Conservation (phyloP, 2,888 invertebrate species). For the Eumacrocentrus americanus region DNA sequence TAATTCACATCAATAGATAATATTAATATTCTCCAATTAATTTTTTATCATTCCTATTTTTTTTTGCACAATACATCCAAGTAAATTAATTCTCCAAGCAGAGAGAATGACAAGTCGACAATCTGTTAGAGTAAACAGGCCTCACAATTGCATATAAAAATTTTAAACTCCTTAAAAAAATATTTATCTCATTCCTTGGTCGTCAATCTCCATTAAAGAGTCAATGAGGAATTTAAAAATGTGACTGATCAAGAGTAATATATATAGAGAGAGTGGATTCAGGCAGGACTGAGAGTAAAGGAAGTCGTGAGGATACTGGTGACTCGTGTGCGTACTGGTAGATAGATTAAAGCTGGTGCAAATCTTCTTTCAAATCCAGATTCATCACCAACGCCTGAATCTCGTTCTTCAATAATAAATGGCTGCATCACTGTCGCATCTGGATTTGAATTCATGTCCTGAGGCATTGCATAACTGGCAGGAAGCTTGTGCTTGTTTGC, state of each 20-base stretch:
- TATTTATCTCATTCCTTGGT: conserved; percentile 33
- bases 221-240: neutral
- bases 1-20: too few relatives aligned
- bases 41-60: neutral
- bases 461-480: conserved; percentile 72
- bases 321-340: conserved; percentile 89
- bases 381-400: conserved; percentile 45
- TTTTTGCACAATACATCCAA: neutral
- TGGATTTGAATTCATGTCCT: conserved; percentile 58
- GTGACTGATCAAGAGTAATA: neutral
- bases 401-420: conserved; percentile 79
- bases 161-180: conserved; percentile 38
- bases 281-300: conserved; percentile 93
- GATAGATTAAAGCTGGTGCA: conserved; percentile 90
- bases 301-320: conserved; percentile 87
- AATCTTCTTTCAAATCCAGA: conserved; percentile 66
- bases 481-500: conserved; percentile 66
- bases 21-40: neutral
- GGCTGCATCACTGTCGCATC: conserved; percentile 86
- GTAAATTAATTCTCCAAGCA: neutral
- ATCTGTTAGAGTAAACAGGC: conserved; percentile 24
- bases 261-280: conserved; percentile 51
- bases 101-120: conserved; percentile 23
- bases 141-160: conserved; percentile 36
- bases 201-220: conserved; percentile 36